Evolutionary conservation across 1,140 invertebrate species (phyloP).

Genomic region (Drosophila ogumai): DNA sequence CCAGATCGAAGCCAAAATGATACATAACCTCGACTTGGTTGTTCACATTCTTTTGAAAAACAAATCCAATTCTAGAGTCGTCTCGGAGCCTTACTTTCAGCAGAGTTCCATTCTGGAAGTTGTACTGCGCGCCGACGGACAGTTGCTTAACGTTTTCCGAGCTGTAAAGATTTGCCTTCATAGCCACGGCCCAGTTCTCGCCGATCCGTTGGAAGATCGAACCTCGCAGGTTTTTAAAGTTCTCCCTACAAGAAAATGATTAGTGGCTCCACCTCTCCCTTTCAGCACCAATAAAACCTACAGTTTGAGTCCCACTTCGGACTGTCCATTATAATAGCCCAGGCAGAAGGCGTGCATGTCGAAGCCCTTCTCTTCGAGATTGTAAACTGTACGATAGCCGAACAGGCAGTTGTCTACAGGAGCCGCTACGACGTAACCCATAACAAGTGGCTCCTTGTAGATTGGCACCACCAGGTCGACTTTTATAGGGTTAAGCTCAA

Average conservation of each 20-base stretch:
- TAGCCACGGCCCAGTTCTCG: conserved; percentile 39
- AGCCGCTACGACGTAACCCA: conserved; percentile 35
- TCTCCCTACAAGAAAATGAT: conserved; percentile 31
- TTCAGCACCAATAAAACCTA: conserved; percentile 5
- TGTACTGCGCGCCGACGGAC: conserved; percentile 48
- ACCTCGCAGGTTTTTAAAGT: conserved; percentile 48
- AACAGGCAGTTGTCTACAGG: conserved; percentile 28
- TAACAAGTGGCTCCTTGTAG: conserved; percentile 13
- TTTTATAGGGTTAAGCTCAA: conserved; percentile 31
- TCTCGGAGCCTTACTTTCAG: conserved; percentile 46
- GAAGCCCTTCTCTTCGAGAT: conserved; percentile 18
- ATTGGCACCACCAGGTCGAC: conserved; percentile 46
- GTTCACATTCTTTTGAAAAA: conserved; percentile 27
- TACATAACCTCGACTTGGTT: conserved; percentile 38
- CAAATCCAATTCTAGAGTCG: conserved; percentile 28
- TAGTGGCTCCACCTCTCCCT: neutral
- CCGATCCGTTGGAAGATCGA: conserved; percentile 58
- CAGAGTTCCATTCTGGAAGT: conserved; percentile 29
- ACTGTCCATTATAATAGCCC: conserved; percentile 34
- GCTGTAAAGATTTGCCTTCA: conserved; percentile 40
- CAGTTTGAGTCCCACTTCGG: conserved; percentile 52
- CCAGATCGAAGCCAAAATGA: conserved; percentile 50
- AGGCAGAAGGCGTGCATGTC: conserved; percentile 47
- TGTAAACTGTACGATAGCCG: conserved; percentile 48
- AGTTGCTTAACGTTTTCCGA: conserved; percentile 10